These are phyloP conservation scores for Archilochus colubris DNA, from an alignment of 2,113 vertebrate genomes.

Conservation along the genomic window DNA sequence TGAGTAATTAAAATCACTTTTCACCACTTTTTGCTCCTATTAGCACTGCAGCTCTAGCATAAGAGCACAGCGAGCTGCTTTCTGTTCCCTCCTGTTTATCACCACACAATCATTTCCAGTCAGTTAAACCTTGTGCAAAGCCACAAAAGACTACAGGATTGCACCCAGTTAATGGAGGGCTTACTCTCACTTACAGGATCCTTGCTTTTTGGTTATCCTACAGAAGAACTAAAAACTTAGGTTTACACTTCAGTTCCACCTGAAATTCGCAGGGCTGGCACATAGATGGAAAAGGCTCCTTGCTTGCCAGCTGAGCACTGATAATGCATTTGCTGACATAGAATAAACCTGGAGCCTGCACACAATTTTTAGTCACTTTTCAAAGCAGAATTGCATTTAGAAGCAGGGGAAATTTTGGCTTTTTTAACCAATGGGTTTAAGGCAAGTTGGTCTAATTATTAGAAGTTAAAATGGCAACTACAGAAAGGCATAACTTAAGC, in stretches of 20 bases:
- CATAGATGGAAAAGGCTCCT: background rate
- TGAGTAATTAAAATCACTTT: constrained; percentile 10
- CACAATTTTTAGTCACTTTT: constrained; percentile 1
- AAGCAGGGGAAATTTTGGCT: background rate
- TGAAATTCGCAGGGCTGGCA: background rate
- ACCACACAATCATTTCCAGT: constrained; percentile 1
- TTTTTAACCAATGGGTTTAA: background rate
- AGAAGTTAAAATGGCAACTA: background rate
- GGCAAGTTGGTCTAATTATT: background rate
- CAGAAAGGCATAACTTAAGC: background rate
- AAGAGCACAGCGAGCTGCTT: background rate
- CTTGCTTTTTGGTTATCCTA: background rate
- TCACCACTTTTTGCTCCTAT: background rate
- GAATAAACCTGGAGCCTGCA: background rate
- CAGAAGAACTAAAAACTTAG: background rate
- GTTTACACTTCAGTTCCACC: background rate
- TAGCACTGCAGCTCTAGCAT: background rate
- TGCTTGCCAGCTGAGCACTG: background rate
- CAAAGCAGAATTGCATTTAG: background rate
- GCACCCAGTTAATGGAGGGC: background rate
- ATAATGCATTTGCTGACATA: background rate
- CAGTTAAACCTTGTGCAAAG: background rate
- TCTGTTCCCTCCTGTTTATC: background rate
- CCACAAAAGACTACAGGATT: background rate
- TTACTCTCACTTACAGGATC: background rate